Evolutionary conservation across 2,113 vertebrate species (phyloP).

Genomic region (Danio rerio): DNA sequence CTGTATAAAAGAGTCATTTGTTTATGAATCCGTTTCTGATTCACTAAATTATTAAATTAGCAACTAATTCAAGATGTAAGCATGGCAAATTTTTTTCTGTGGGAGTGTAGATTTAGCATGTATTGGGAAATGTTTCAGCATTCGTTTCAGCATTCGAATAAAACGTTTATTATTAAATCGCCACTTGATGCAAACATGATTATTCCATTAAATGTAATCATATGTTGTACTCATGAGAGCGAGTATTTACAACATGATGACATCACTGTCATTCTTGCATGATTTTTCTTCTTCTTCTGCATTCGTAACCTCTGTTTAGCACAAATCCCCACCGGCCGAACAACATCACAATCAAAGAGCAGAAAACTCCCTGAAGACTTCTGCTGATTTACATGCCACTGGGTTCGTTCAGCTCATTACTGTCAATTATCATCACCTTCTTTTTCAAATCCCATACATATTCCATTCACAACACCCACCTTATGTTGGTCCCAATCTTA

Average conservation of each 20-base stretch:
- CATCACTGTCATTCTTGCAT: neutral
- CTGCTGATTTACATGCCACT: neutral
- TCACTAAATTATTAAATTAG: neutral
- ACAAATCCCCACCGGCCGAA: neutral
- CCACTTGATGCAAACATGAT: neutral
- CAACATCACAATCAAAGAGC: constrained; percentile 5
- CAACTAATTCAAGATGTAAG: neutral
- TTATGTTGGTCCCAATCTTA: neutral
- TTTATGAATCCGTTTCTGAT: too few species aligned
- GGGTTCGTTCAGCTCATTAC: constrained; percentile 14
- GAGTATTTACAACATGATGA: neutral
- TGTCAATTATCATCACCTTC: neutral
- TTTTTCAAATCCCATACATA: neutral
- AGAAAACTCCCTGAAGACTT: neutral
- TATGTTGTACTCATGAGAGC: neutral
- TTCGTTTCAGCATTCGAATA: too few species aligned
- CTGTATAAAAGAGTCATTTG: neutral
- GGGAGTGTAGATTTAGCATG: neutral
- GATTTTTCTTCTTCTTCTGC: neutral
- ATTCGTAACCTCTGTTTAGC: neutral
- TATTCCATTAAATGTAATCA: neutral
- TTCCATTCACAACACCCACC: neutral
- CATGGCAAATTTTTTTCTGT: neutral
- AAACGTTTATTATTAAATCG: too few species aligned
- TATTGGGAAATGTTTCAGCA: neutral